phyloP scores from a whole-genome alignment of 2,113 vertebrate genomes.

The Callipepla squamata region DNA sequence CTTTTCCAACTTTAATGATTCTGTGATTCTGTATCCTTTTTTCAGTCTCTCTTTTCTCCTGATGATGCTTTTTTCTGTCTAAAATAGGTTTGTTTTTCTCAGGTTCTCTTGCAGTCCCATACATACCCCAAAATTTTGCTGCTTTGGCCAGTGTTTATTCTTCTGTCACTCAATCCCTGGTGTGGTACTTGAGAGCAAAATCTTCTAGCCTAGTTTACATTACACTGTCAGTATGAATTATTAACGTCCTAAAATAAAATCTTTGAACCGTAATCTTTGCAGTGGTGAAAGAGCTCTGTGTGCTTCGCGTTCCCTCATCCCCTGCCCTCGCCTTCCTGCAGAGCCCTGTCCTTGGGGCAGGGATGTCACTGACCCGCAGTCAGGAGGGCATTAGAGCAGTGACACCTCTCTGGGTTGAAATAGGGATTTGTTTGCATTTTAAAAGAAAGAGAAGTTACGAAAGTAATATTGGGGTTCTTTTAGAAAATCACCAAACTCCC shows the following conservation, averaged over 20 bases:
- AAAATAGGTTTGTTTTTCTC: not conserved
- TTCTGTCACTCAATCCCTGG: conserved; percentile 62
- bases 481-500: not conserved
- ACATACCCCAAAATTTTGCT: conserved; percentile 33
- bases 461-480: not conserved
- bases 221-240: conserved; percentile 68
- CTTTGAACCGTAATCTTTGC: conserved; percentile 58
- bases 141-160: conserved; percentile 21
- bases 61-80: not conserved
- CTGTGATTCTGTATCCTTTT: too few species aligned
- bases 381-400: not conserved
- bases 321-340: conserved; percentile 37
- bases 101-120: not conserved
- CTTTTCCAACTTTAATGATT: too few species aligned
- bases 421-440: not conserved
- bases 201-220: conserved; percentile 68
- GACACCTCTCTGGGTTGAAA: not conserved
- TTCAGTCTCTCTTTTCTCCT: not conserved
- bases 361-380: not conserved
- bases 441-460: not conserved
- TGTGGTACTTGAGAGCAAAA: conserved; percentile 63
- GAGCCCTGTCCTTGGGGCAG: conserved; percentile 5
- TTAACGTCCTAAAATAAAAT: conserved; percentile 69
- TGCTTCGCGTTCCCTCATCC: conserved; percentile 52
- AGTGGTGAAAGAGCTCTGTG: conserved; percentile 51